Evolutionary conservation across 1,140 invertebrate species (phyloP).

Genomic region (Elysia chlorotica): DNA sequence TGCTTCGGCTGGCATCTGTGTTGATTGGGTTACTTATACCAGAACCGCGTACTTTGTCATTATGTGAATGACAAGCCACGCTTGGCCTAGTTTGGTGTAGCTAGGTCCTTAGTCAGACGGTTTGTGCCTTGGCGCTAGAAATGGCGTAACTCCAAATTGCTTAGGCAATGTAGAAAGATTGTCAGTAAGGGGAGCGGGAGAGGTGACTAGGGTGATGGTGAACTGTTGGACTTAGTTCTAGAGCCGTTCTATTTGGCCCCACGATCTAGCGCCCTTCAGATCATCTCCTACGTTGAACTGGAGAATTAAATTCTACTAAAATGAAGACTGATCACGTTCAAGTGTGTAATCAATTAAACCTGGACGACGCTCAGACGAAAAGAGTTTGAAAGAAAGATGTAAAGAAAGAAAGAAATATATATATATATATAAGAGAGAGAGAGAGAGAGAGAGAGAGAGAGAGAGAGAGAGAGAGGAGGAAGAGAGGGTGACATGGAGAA

Average conservation of each 20-base stretch:
- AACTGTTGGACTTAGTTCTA: too few species aligned
- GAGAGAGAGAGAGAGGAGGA: neutral
- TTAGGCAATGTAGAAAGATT: neutral
- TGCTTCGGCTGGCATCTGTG: too few species aligned
- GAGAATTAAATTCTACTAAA: neutral
- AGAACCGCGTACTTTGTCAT: too few species aligned
- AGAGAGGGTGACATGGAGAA: neutral
- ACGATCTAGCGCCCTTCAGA: too few species aligned
- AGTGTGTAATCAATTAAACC: neutral
- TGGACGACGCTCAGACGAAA: neutral
- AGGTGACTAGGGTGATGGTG: too few species aligned
- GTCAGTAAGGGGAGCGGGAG: neutral
- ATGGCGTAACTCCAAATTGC: too few species aligned
- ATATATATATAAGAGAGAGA: neutral
- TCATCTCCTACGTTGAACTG: neutral
- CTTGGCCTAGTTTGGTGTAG: too few species aligned
- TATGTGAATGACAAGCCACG: too few species aligned
- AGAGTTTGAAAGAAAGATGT: neutral
- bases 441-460: neutral
- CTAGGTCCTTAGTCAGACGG: too few species aligned
- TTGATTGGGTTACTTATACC: too few species aligned
- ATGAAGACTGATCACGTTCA: neutral
- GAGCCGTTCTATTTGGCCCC: too few species aligned
- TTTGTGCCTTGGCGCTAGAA: too few species aligned
- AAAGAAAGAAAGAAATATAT: neutral